Evolutionary conservation across 37 sponge, comb jelly and placozoan species (phyloP).

Genomic region (Lycopodina hypogea): DNA sequence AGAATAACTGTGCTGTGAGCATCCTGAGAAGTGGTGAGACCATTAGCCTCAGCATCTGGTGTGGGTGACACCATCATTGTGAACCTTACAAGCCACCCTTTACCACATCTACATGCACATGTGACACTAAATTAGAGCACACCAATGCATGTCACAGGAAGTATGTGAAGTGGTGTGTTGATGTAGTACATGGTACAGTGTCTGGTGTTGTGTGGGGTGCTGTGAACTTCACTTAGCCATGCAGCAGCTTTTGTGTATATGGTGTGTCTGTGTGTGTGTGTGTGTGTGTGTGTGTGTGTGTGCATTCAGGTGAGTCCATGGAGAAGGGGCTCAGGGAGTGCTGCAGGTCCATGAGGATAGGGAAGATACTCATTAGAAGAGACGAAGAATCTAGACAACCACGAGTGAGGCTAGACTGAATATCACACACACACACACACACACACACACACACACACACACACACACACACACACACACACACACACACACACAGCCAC

Average conservation of each 20-base stretch:
- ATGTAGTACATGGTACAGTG: too few relatives aligned
- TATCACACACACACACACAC: neutral
- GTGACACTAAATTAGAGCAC: neutral
- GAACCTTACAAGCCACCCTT: neutral
- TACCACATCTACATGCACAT: neutral
- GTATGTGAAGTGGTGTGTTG: too few relatives aligned
- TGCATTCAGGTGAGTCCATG: slow-evolving; percentile 89
- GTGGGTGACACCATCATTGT: neutral
- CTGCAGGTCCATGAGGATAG: slow-evolving; percentile 90
- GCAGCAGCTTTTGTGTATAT: too few relatives aligned
- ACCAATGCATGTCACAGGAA: too few relatives aligned
- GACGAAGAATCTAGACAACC: slow-evolving; percentile 54
- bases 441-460: neutral
- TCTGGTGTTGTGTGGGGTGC: too few relatives aligned
- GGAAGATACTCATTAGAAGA: slow-evolving; percentile 86
- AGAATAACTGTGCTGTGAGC: slow-evolving; percentile 92
- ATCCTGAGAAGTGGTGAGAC: slow-evolving; percentile 86
- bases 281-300: neutral
- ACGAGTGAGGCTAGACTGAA: slow-evolving; percentile 19
- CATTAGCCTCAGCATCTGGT: neutral
- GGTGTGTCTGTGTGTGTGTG: too few relatives aligned
- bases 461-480: neutral
- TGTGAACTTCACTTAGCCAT: too few relatives aligned
- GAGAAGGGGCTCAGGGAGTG: slow-evolving; percentile 87
- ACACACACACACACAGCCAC: neutral